Base-by-base conservation (phyloP, 2,888 invertebrate genomes). In the Zeuzera pyrina region DNA sequence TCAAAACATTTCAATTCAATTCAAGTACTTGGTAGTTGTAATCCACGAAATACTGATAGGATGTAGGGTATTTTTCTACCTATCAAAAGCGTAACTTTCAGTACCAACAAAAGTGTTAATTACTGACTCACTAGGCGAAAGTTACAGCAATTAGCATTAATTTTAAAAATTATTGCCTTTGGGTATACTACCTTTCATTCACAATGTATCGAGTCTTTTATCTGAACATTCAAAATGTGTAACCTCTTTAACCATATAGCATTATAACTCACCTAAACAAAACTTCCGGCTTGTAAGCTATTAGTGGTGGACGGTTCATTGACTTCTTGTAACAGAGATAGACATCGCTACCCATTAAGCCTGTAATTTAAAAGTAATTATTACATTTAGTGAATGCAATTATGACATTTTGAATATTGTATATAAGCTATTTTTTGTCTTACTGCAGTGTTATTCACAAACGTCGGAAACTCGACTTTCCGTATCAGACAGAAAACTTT, bases 261-360 rank as follows among this genome's bases (percentile, higher is more conserved):
- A n/a, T 15, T 28, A 16, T 7, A 1, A 46, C 60, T 58, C 46
- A 84, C 84, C 84, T 81, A 66, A 84, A 84, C 45, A 93, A 79
- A 58, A 92, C 91, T 65, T 90, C 92, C 49, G 99, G 97, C 72
- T 96, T 95, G 81, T 97, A 99, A 33, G 96, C 92, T 49, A 99
- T 89, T 46, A 94, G 85, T 65, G 95, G 95, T 33, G 96, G 93
- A 64, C 96, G 91, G 81, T 97, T 95, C 94, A 98, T 97, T 45
- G 98, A 97, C 81, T 99, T 99, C 77, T 99, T 99, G 84, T 99
- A 99, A 74, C 98, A 99, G 40, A 99, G 86, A 77, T 90, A 99
- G 11, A 99, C 97, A 79, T 98, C 97, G 57, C 97, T 97, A 32
- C 99, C 98, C 71, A 93, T 89, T 85, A 97, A 89, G 40, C 83